Conservation (phyloP, 2,797 vertebrate genomes). For the Phyllotis vaccarum region DNA sequence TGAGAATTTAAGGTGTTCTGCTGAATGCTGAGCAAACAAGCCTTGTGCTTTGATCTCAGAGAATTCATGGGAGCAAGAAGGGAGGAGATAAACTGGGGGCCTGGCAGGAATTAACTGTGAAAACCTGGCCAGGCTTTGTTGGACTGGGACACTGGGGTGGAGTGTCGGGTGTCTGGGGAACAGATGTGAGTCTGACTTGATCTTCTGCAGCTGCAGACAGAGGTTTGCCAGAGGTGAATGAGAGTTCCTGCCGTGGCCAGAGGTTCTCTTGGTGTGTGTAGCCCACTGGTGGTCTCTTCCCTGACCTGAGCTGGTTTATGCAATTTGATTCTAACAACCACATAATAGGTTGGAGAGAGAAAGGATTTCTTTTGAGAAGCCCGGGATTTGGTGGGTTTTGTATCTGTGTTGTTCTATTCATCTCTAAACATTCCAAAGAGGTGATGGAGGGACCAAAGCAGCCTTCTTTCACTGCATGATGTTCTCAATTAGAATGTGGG, state of each 20-base stretch:
- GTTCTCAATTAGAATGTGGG: constrained; percentile 24
- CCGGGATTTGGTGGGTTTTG: constrained; percentile 63
- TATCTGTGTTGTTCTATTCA: constrained; percentile 70
- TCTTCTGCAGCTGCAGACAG: constrained; percentile 81
- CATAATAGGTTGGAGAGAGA: constrained; percentile 61
- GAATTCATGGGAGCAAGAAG: constrained; percentile 62
- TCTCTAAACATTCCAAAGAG: constrained; percentile 77
- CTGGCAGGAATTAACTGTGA: constrained; percentile 80
- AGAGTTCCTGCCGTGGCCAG: constrained; percentile 60
- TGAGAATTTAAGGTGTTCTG: constrained; percentile 80
- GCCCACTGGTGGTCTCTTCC: constrained; percentile 42
- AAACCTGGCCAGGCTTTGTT: constrained; percentile 77
- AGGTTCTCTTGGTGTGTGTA: constrained; percentile 59
- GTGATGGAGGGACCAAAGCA: constrained; percentile 21
- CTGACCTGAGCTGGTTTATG: constrained; percentile 38
- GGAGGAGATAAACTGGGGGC: constrained; percentile 72
- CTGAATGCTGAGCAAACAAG: constrained; percentile 73
- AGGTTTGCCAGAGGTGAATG: constrained; percentile 86
- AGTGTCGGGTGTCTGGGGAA: constrained; percentile 72
- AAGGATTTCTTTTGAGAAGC: constrained; percentile 60
- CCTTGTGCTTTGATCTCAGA: constrained; percentile 77
- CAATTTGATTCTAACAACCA: constrained; percentile 52
- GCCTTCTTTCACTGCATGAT: constrained; percentile 37
- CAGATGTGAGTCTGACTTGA: constrained; percentile 81
- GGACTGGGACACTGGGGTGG: constrained; percentile 69